phyloP scores from a whole-genome alignment of 1,140 invertebrate species.

The Oedothorax gibbosus region DNA sequence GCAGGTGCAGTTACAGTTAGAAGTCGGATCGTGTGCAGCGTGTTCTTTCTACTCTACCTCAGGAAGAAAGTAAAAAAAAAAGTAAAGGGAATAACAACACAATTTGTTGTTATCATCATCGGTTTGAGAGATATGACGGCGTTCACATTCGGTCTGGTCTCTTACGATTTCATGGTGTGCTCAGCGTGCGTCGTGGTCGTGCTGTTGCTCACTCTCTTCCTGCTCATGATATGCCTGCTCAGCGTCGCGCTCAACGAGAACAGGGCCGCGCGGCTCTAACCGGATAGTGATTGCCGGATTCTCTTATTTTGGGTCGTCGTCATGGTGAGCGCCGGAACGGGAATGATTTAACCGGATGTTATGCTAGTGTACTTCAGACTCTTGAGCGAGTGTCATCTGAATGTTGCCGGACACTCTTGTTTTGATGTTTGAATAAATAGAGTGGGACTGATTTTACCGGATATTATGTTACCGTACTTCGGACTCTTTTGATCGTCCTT shows the following conservation, averaged over 20 bases:
- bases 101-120: slow-evolving; percentile 15
- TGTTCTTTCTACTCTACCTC: slow-evolving; percentile 21
- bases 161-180: slow-evolving; percentile 50
- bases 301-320: no score
- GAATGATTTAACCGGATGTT: no score
- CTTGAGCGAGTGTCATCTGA: no score
- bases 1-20: slow-evolving; percentile 28
- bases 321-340: no score
- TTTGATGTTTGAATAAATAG: no score
- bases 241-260: slow-evolving; percentile 49
- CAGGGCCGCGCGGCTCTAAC: slow-evolving; percentile 5
- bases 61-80: background rate
- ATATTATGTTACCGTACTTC: no score
- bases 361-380: no score
- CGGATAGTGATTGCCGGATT: no score
- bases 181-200: slow-evolving; percentile 57
- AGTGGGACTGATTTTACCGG: no score
- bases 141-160: slow-evolving; percentile 18
- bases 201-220: slow-evolving; percentile 48
- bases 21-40: background rate
- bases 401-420: no score
- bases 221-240: slow-evolving; percentile 50
- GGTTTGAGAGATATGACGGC: slow-evolving; percentile 20
- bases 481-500: no score
- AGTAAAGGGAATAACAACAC: no score